A percentile compares a stretch with the other conserved stretches of the same genome.
These are phyloP conservation scores for Geococcyx californianus DNA, from an alignment of 2,113 vertebrate genomes.

Conservation along the genomic window DNA sequence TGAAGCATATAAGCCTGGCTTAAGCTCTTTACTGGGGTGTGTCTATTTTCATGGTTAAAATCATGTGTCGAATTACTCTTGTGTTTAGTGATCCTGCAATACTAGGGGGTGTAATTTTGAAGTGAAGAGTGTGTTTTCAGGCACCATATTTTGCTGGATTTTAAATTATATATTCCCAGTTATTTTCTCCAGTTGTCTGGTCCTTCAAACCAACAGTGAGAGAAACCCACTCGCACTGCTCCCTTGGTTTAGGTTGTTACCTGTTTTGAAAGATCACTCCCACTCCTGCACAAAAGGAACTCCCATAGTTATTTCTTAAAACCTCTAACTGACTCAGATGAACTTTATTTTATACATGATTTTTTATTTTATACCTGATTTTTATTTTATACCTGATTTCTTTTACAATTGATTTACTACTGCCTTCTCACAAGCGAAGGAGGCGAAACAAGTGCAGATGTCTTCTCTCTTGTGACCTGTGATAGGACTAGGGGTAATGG, in stretches of 20 bases:
- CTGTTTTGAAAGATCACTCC: not conserved
- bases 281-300: not conserved
- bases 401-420: not conserved
- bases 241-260: not conserved
- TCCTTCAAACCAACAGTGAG: not conserved
- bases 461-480: too few species aligned
- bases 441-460: too few species aligned
- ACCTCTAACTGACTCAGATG: not conserved
- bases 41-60: not conserved
- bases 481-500: too few species aligned
- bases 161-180: not conserved
- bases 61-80: not conserved
- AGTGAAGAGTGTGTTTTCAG: not conserved
- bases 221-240: not conserved
- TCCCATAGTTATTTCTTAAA: not conserved
- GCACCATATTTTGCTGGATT: not conserved
- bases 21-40: not conserved
- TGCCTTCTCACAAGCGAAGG: too few species aligned
- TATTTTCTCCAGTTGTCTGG: not conserved
- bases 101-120: not conserved
- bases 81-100: not conserved
- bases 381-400: not conserved
- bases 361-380: not conserved
- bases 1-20: not conserved
- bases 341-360: not conserved